Base-by-base conservation (phyloP, 2,797 vertebrate species). In the Sarcophilus harrisii region DNA sequence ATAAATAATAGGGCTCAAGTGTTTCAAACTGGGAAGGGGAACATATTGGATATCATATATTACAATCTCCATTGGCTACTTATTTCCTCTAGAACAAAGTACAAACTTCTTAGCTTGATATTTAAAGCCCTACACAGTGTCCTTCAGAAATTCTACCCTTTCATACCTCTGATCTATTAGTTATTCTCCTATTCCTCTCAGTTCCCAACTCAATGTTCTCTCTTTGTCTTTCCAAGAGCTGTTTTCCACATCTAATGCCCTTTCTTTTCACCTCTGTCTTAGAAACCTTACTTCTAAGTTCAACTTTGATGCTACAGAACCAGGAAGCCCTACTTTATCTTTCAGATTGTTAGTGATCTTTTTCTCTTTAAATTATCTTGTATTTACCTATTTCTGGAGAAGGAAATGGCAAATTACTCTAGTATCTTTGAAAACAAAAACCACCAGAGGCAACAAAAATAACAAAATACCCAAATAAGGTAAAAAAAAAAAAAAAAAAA, bases 401-500 rank as follows among this genome's bases (percentile, higher is more conserved):
- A 73, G 66, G 66, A 73, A 73, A 73, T 38, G n/a, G n/a, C 66
- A 73, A 38, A 73, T 73, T 10, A 73, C 8, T 38, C n/a, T 18
- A 21, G 8, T 38, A 73, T 38, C n/a, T 73, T 73, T 73, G 66
- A 73, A n/a, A 73, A n/a, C n/a, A n/a, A 66, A n/a, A 38, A n/a
- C 5, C 5, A 66, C 13, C 18, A 18, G 18, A 16, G 12, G 13
- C 0, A n/a, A 66, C 62, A 66, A 73, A 58, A 57, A 2, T 5
- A 73, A n/a, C 66, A 73, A 38, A 18, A 5, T 32, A n/a, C 30
- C 30, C 3, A 62, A 32, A 66, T 18, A n/a, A 30, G 32, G 4
- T 66, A 49, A 1, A 1, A 5, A 21, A 1, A n/a, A 16, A 66
- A 13, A 5, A n/a, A 49, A 1, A 1, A 5, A 21, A 1, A n/a